phyloP scores from a whole-genome alignment of 2,113 vertebrate species.

The Dipodomys spectabilis region DNA sequence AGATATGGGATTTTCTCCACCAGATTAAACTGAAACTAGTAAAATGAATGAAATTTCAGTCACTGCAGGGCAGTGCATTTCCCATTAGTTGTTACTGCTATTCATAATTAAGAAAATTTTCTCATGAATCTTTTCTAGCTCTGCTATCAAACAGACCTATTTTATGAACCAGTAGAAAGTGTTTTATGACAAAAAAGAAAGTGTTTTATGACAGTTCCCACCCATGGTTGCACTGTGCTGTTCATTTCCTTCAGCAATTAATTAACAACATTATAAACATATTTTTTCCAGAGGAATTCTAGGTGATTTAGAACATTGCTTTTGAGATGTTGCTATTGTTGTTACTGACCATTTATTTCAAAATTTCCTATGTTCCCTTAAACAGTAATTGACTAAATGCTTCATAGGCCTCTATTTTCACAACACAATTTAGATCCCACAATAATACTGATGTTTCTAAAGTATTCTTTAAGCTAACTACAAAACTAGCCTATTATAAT shows the following conservation, averaged over 20 bases:
- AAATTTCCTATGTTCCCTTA: constrained; percentile 6
- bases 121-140: background rate
- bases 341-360: background rate
- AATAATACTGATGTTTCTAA: constrained; percentile 16
- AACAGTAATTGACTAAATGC: background rate
- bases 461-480: background rate
- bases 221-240: background rate
- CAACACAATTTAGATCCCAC: background rate
- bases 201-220: background rate
- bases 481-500: background rate
- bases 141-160: background rate
- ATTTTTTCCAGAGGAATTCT: background rate
- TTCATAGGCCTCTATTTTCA: background rate
- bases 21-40: constrained; percentile 21
- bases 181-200: too few species aligned
- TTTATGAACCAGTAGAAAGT: background rate
- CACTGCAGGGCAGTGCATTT: constrained; percentile 7
- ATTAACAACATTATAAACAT: background rate
- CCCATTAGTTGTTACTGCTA: constrained; percentile 36
- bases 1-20: background rate
- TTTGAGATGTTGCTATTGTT: background rate
- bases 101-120: constrained; percentile 16
- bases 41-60: constrained; percentile 46
- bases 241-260: background rate
- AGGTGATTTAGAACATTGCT: background rate